Percentiles rank a stretch among this genome's conserved stretches.
These are phyloP conservation scores for Triops cancriformis DNA, from an alignment of 1,140 invertebrate genomes.

Conservation along the genomic window DNA sequence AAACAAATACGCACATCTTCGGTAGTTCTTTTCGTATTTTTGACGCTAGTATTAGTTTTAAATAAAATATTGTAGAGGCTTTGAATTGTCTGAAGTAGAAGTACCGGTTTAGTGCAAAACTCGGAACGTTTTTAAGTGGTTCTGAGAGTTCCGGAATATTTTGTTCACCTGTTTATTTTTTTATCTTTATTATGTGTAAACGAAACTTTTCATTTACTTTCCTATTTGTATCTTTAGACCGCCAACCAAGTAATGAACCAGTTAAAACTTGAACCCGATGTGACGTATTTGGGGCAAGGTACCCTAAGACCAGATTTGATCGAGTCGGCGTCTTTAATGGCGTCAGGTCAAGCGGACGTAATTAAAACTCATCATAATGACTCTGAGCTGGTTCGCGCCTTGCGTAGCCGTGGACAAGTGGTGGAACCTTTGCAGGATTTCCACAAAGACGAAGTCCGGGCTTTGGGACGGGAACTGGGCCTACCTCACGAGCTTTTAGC, in stretches of 20 bases:
- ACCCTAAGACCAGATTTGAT: slow-evolving; percentile 96
- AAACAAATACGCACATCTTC: no score
- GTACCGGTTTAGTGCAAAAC: no score
- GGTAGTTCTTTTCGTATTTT: no score
- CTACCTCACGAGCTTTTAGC: slow-evolving; percentile 77
- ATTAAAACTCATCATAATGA: slow-evolving; percentile 99
- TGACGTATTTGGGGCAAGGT: slow-evolving; percentile 56
- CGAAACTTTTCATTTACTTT: no score
- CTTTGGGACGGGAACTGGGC: slow-evolving; percentile 77
- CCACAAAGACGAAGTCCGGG: slow-evolving; percentile 92
- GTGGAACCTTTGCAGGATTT: slow-evolving; percentile 98
- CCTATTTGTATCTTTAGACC: slow-evolving; percentile 33
- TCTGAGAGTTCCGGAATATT: no score
- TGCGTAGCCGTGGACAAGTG: slow-evolving; percentile 76
- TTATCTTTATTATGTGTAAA: no score
- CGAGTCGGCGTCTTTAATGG: slow-evolving; percentile 85
- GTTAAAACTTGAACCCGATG: slow-evolving; percentile 36
- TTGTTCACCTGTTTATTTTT: no score
- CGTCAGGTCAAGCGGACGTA: slow-evolving; percentile 72
- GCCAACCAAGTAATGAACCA: slow-evolving; percentile 39
- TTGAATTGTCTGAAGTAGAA: no score
- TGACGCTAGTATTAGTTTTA: no score
- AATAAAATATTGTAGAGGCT: no score
- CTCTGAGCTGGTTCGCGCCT: slow-evolving; percentile 82
- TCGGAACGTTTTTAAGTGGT: no score